Conservation (phyloP, 2,888 invertebrate species). For the Chouioia cunea region DNA sequence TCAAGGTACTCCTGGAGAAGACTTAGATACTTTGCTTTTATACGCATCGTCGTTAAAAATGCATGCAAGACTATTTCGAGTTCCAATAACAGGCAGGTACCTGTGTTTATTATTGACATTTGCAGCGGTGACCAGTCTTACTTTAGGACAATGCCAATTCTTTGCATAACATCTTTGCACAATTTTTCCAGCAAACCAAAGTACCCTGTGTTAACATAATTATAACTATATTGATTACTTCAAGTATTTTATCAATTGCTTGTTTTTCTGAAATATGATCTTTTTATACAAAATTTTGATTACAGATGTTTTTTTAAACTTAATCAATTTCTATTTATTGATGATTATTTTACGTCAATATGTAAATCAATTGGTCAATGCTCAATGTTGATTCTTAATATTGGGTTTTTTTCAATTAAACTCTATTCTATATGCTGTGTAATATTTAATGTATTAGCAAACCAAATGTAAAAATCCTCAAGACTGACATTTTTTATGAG, state of each 20-base stretch:
- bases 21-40: slow-evolving; percentile 81
- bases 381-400: no score
- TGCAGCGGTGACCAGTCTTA: slow-evolving; percentile 74
- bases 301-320: no score
- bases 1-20: slow-evolving; percentile 81
- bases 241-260: slow-evolving; percentile 16
- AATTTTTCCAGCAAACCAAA: not conserved
- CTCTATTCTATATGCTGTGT: no score
- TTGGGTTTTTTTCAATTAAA: no score
- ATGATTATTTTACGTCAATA: no score
- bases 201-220: slow-evolving; percentile 21
- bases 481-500: no score
- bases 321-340: no score
- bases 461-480: no score
- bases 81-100: slow-evolving; percentile 80
- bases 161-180: slow-evolving; percentile 58
- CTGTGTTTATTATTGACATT: slow-evolving; percentile 76
- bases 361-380: no score
- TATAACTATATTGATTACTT: slow-evolving; percentile 1
- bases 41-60: slow-evolving; percentile 82
- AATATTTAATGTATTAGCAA: no score
- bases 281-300: slow-evolving; percentile 12
- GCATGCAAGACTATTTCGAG: slow-evolving; percentile 80
- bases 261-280: slow-evolving; percentile 19
- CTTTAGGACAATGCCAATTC: slow-evolving; percentile 80